Conservation (phyloP, 2,797 vertebrate species). For the Sciurus carolinensis region DNA sequence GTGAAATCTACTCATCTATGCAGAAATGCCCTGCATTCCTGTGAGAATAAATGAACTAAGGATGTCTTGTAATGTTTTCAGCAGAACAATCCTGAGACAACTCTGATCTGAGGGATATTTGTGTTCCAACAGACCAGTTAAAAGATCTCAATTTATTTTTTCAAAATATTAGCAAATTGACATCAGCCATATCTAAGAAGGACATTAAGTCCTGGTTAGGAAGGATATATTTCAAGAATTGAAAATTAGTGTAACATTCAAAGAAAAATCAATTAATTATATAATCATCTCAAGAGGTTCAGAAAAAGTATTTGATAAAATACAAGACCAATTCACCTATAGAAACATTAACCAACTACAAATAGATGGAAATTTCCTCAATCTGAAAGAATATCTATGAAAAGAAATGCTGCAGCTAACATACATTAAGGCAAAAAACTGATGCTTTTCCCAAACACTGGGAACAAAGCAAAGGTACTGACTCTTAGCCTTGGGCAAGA, state of each 20-base stretch:
- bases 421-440: neutral
- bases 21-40: neutral
- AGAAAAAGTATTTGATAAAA: neutral
- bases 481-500: neutral
- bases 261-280: neutral
- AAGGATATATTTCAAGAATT: neutral
- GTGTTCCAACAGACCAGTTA: neutral
- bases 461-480: neutral
- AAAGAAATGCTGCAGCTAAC: neutral
- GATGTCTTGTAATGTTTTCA: too few species aligned
- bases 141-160: neutral
- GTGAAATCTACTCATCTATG: neutral
- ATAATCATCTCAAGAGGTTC: neutral
- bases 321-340: neutral
- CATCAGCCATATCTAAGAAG: neutral
- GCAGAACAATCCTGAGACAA: neutral
- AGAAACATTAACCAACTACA: neutral
- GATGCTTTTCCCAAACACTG: neutral
- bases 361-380: neutral
- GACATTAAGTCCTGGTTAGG: neutral
- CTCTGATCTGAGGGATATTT: neutral
- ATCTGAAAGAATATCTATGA: neutral
- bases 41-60: neutral
- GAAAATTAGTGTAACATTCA: neutral
- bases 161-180: neutral